Base-by-base conservation (phyloP, 92 coral and sea anemone genomes). In the Phymanthus crucifer region DNA sequence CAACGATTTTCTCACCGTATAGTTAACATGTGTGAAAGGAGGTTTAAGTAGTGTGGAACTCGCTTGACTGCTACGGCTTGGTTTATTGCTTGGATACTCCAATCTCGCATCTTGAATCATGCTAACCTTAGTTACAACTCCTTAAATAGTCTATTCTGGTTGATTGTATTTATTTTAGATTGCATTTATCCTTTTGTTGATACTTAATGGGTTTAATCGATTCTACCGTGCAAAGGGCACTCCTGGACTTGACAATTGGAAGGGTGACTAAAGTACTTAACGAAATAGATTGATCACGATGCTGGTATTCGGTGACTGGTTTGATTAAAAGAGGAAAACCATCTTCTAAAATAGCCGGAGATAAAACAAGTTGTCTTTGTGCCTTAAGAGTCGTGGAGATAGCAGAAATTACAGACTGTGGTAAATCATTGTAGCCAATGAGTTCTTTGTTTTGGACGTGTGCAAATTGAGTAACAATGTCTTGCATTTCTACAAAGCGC, bases 231-330 rank as follows among this genome's bases (percentile, higher is more conserved):
- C 61, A 52, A n/a, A 52, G 61, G 31, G 71, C 71, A 14, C 31
- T 66, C 71, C 37, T 66, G 2, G 71, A 66, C 13, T 29, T 66
- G 1, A 66, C 7, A 5, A 66, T 31, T 66, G 71, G 71, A 29
- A 66, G 27, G 2, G 71, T 66, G 31, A 37, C 71, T 3, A 66
- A 66, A 29, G 71, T 66, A 66, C 31, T 66, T 10, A 66, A 3
- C 1, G 71, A 66, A 66, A 66, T 23, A 66, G 0, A 66, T 3
- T 3, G 1, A 27, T 66, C 71, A 17, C 71, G 71, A 1, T 66
- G 71, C 31, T 66, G 71, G 31, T 23, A 66, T 34, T 66, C 71
- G 13, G 71, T 66, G 31, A n/a, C 71, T 3, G 71, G 71, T 31
- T 66, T 66, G 7, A 66, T 66, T 0, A 27, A 27, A 12, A 66